phyloP scores from a whole-genome alignment of 2,797 vertebrate species.

The Apogon talboti region DNA sequence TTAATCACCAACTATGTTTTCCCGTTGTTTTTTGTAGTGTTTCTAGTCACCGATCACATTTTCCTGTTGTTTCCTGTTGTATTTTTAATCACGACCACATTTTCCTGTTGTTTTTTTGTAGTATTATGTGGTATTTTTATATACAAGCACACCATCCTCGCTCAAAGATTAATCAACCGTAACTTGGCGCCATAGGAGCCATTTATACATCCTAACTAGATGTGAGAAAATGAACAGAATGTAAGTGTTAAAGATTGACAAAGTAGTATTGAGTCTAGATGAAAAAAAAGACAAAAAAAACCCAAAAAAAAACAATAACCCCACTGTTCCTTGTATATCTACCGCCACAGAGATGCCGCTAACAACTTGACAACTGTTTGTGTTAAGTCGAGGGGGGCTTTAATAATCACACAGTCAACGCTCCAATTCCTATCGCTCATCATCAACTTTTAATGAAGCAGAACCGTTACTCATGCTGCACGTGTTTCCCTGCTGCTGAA shows the following conservation, averaged over 20 bases:
- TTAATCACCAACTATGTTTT: too few relatives aligned
- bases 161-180: too few relatives aligned
- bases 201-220: too few relatives aligned
- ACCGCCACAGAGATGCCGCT: conserved; percentile 11
- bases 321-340: neutral
- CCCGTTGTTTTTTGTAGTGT: too few relatives aligned
- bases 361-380: conserved; percentile 32
- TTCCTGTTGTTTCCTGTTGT: too few relatives aligned
- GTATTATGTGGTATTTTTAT: too few relatives aligned
- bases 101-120: too few relatives aligned
- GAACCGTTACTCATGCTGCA: conserved; percentile 33
- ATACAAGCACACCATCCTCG: too few relatives aligned
- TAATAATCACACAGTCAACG: conserved; percentile 20
- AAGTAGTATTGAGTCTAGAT: neutral
- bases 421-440: conserved; percentile 43
- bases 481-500: conserved; percentile 45
- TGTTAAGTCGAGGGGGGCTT: conserved; percentile 35
- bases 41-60: too few relatives aligned
- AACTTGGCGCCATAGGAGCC: too few relatives aligned
- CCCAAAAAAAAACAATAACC: neutral
- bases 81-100: too few relatives aligned
- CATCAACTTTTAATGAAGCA: conserved; percentile 62
- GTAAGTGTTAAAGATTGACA: neutral
- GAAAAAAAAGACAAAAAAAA: neutral
- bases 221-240: too few relatives aligned